Conservation (phyloP, 2,797 vertebrate genomes). For the Amphiprion clarkii region DNA sequence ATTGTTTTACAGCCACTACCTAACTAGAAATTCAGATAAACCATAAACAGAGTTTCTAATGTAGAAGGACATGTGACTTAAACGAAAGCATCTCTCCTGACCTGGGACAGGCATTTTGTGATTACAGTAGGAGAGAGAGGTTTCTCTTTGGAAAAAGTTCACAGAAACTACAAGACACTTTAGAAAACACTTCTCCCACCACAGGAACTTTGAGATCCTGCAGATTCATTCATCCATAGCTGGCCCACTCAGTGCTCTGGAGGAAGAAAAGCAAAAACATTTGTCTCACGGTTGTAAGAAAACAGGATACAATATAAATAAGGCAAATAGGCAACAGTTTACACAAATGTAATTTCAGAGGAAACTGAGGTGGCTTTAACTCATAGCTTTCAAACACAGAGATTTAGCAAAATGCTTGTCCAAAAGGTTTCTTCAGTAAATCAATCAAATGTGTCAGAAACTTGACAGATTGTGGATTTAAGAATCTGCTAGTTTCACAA, state of each 20-base stretch:
- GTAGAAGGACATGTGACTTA: too few species aligned
- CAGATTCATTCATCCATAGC: neutral
- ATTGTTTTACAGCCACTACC: neutral
- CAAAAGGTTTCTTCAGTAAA: neutral
- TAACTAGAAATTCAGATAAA: too few species aligned
- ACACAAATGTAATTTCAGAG: neutral
- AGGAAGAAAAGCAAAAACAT: neutral
- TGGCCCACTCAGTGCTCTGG: constrained; percentile 3
- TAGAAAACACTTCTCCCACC: constrained; percentile 4
- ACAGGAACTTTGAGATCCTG: neutral
- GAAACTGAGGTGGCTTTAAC: neutral
- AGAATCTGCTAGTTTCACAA: constrained; percentile 11
- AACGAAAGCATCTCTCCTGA: neutral
- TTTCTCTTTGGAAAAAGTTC: neutral
- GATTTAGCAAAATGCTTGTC: neutral
- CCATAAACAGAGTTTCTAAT: too few species aligned
- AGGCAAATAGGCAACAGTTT: neutral
- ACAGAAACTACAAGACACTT: constrained; percentile 6
- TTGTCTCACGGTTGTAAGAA: neutral
- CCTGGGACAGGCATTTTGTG: neutral
- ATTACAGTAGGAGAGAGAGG: neutral
- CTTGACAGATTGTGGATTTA: neutral
- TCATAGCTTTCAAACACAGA: neutral
- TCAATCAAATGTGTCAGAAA: neutral
- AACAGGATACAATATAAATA: constrained; percentile 3